Evolutionary conservation across 2,797 vertebrate genomes (phyloP), one percentile per base, ranked within the genome.

Genomic region (Microchirus variegatus): DNA sequence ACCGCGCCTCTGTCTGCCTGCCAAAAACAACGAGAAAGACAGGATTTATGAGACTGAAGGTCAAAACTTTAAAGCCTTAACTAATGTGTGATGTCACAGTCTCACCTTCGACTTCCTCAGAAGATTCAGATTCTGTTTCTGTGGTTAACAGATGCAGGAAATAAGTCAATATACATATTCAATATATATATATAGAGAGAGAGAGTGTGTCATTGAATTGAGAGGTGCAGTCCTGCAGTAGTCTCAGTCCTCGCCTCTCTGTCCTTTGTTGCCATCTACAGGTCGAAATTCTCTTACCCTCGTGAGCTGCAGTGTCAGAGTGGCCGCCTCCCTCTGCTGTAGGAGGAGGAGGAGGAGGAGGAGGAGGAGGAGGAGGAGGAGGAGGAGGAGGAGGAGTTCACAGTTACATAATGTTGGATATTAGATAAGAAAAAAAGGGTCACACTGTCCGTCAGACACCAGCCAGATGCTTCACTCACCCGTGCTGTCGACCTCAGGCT

Each of bases 61-160:
- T 31, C 9, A 41, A 4, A 37, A 45, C 3, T 2, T 31, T 31
- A 31, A 31, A 31, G 31, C 31, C 31, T 31, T 5, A 26, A 31
- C 4, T 31, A 31, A 31, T 8, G n/a, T 43, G n/a, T 59, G 13
- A 31, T 8, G 26, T 44, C 5, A 12, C 5, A 50, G 5, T 68
- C 87, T 85, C 60, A 89, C 90, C 83, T 0, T 81, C 68, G 47
- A 52, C 18, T 2, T 86, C 86, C 72, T 88, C 86, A 19, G 75
- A 78, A 58, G 87, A 91, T 22, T 78, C 75, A 15, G 78, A 82
- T 61, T 84, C 67, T 18, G 77, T 63, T 4, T 79, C 84, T 87
- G 78, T 38, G n/a, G 48, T n/a, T 10, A 19, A 50, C 9, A 66
- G n/a, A 11, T 16, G 37, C 44, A 12, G n/a, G 2, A 61, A 41